These are phyloP conservation scores for Lepidochitona cinerea DNA, from an alignment of 2,888 invertebrate genomes.

Conservation along the genomic window DNA sequence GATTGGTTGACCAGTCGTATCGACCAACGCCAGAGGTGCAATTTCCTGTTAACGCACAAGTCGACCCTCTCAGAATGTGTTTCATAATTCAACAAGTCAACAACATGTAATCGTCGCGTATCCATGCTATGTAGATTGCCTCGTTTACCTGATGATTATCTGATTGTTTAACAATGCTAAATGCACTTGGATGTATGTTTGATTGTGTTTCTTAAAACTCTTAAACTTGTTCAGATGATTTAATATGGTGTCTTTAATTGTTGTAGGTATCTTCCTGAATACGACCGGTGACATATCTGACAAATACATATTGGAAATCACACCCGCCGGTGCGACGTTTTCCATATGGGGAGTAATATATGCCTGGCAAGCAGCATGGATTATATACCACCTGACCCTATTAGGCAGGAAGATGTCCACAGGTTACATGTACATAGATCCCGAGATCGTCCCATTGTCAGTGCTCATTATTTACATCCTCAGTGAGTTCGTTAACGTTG, in stretches of 20 bases:
- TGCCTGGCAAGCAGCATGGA: conserved; percentile 54
- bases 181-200: too few relatives aligned
- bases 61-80: too few relatives aligned
- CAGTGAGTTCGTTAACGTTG: conserved; percentile 51
- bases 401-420: conserved; percentile 44
- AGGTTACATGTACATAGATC: conserved; percentile 48
- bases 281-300: conserved; percentile 47
- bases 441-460: conserved; percentile 42
- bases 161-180: too few relatives aligned
- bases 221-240: too few relatives aligned
- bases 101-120: too few relatives aligned
- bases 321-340: conserved; percentile 57
- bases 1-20: too few relatives aligned
- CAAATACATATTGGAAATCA: conserved; percentile 46
- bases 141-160: too few relatives aligned
- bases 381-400: conserved; percentile 48
- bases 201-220: too few relatives aligned
- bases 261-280: conserved; percentile 45
- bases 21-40: too few relatives aligned
- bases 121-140: too few relatives aligned
- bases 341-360: conserved; percentile 54
- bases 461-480: conserved; percentile 48
- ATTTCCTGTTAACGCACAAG: too few relatives aligned
- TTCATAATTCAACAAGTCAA: too few relatives aligned
- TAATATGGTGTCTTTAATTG: background rate